phyloP scores from a whole-genome alignment of 2,888 invertebrate species.

The Arctia plantaginis region DNA sequence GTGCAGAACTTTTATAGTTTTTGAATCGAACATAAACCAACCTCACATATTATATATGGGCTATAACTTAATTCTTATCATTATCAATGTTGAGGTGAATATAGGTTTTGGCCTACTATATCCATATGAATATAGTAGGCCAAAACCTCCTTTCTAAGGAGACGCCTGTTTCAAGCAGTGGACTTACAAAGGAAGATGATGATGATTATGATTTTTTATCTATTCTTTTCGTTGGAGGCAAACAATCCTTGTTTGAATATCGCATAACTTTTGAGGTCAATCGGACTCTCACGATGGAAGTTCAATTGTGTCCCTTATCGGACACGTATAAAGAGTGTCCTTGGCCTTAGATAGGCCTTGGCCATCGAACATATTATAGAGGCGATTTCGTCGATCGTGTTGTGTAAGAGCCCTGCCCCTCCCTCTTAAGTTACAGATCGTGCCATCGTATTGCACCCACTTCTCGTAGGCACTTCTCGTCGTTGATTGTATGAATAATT shows the following conservation, averaged over 20 bases:
- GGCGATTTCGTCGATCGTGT: neutral
- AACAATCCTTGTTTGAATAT: neutral
- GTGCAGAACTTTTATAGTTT: no score
- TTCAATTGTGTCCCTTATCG: neutral
- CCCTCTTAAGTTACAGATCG: neutral
- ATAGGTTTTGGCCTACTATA: no score
- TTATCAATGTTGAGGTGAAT: no score
- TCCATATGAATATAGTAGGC: no score
- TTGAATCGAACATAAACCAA: no score
- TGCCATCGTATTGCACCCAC: neutral
- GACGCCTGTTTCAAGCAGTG: no score
- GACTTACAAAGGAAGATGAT: no score
- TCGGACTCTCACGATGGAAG: neutral
- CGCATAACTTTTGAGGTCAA: neutral
- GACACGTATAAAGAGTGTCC: neutral
- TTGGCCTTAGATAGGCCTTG: slow-evolving; percentile 4
- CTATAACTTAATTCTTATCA: no score
- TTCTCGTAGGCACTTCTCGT: neutral
- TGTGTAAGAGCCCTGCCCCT: neutral
- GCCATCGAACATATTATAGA: neutral
- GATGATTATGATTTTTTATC: no score
- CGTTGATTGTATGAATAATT: no score
- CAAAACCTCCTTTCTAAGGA: no score
- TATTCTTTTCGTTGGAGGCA: neutral
- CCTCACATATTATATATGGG: no score